Evolutionary conservation across 1,140 invertebrate genomes (phyloP).

Genomic region (Platyscapa corneri): DNA sequence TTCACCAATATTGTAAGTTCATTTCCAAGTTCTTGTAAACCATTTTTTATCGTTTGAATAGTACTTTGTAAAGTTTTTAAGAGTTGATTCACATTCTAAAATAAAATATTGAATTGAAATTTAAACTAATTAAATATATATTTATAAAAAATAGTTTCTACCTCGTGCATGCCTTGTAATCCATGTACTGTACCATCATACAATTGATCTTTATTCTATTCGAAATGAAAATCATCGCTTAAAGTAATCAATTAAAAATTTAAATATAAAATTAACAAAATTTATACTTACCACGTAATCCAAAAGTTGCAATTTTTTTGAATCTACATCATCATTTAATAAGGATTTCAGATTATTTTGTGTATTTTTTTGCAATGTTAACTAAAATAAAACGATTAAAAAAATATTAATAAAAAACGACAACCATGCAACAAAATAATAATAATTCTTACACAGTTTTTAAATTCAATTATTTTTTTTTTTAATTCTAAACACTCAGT

Average conservation of each 20-base stretch:
- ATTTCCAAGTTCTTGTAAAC: constrained; percentile 60
- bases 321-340: constrained; percentile 57
- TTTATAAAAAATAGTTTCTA: constrained; percentile 45
- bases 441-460: constrained; percentile 61
- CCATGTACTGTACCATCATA: constrained; percentile 51
- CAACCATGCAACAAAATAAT: constrained; percentile 9
- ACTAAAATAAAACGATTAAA: constrained; percentile 57
- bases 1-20: constrained; percentile 63
- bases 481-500: constrained; percentile 59
- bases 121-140: constrained; percentile 30
- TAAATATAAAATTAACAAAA: constrained; percentile 36
- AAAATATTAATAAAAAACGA: background rate
- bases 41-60: constrained; percentile 59
- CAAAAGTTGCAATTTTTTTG: constrained; percentile 58
- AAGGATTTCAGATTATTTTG: constrained; percentile 60
- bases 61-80: constrained; percentile 61
- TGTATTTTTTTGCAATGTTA: constrained; percentile 59
- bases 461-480: constrained; percentile 62
- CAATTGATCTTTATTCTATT: constrained; percentile 54
- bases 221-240: constrained; percentile 21
- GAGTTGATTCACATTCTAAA: constrained; percentile 42
- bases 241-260: constrained; percentile 25
- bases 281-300: constrained; percentile 58
- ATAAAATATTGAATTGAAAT: constrained; percentile 39
- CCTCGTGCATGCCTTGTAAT: constrained; percentile 57